Evolutionary conservation across 2,888 invertebrate species (phyloP), one percentile per base, ranked within the genome.

Genomic region (Caenorhabditis sp.): DNA sequence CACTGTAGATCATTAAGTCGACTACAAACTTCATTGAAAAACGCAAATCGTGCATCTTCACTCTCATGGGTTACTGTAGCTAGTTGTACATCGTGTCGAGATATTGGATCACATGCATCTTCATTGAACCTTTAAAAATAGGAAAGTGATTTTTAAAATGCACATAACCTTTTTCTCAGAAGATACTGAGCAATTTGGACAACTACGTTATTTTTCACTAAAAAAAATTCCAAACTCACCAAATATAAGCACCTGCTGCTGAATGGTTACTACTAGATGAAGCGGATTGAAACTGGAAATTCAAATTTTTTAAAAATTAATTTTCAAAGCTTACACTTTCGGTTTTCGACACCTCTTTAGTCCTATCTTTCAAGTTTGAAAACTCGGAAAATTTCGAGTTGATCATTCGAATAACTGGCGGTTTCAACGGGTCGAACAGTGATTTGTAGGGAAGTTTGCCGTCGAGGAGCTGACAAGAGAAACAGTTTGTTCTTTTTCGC

Each of bases 381-480:
- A 52, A 23, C 21, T 23, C 21, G 8, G 20, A 3, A 5, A 21
- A 23, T 52, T 52, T 20, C 2, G 52, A 52, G 8, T 5, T 23
- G 8, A 52, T 52, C 52, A 52, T 52, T 21, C 12, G 20, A 52
- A 21, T 52, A 21, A 73, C 25, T 26, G 68, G 63, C 43, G 58
- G 56, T 36, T 66, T 73, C 26, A 73, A 25, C 17, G 73, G 73
- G 1, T 73, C 73, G 60, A 73, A 73, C 23, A 73, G 31, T 38
- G 65, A 65, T 4, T 53, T 21, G 25, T 73, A 73, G 5, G 73
- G 73, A 7, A 65, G 52, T 73, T 69, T 68, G 23, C 73, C 73
- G 54, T 73, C 66, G 21, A 73, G 65, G 14, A 68, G 59, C 72
- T 72, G 43, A 10, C 59, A 59, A 36, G 61, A 25, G 50, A 20